Evolutionary conservation across 2,888 invertebrate genomes (phyloP), one percentile per base, ranked within the genome.

Genomic region (Lycia hirtaria): DNA sequence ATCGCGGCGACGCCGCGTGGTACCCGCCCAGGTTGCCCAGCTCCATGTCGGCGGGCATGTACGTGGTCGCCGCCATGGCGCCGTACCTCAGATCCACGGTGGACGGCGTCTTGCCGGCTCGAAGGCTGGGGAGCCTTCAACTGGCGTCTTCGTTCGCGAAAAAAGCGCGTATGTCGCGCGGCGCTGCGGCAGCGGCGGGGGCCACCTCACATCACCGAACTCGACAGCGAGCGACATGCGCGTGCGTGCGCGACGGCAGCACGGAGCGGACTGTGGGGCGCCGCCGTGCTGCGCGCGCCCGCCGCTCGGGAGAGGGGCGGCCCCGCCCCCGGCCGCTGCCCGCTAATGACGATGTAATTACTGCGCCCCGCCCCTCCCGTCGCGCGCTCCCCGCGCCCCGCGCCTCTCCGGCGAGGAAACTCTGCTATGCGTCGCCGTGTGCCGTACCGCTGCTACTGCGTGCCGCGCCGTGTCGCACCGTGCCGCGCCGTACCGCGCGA

Each of bases 41-140:
- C 93, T 97, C 97, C 92, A 96, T 95, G 88, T 96, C 95, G 88
- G 96, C 95, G 93, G 97, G 96, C 95, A 98, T 96, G 93, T 98
- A 98, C 93, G 97, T 96, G 93, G 97, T 97, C 94, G 97, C 97
- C 95, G 98, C 97, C 97, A 97, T 97, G 95, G 95, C 95, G 94
- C 94, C 94, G 94, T 94, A 94, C 86, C 92, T 90, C 82, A 92
- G 81, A 87, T 92, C 92, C 91, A 92, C 93, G 91, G 91, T 92
- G 90, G 93, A 92, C 89, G 94, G 93, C 94, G 93, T 93, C 93
- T 91, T 92, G 93, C 90, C 89, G 90, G 90, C 93, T 93, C 93
- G 94, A 90, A 92, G 91, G 90, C 89, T 86, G 83, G 81, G 69
- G 86, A 89, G 90, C 90, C 91, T 90, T 88, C 92, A 86, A 85